Conservation (phyloP, 2,888 invertebrate species). For the Lottia scabra region DNA sequence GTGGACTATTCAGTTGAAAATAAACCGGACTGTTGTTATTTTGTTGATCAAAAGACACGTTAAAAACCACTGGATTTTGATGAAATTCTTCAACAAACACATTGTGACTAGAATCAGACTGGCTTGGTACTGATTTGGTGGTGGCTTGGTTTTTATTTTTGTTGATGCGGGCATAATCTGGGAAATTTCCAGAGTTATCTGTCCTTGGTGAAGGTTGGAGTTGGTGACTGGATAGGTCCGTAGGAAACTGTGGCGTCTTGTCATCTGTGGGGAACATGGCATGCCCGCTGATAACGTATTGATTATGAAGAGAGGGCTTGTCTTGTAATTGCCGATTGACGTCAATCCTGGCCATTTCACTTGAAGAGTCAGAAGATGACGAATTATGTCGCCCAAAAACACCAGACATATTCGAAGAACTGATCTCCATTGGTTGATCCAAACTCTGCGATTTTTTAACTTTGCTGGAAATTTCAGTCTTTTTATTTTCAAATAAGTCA, state of each 20-base stretch:
- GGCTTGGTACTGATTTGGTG: constrained; percentile 30
- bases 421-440: neutral
- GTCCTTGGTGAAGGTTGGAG: neutral
- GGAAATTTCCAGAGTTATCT: constrained; percentile 5
- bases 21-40: constrained; percentile 26
- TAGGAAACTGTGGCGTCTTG: neutral
- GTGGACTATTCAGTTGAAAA: constrained; percentile 13
- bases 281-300: neutral
- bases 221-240: neutral
- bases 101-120: constrained; percentile 25
- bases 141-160: constrained; percentile 3
- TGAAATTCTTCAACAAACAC: constrained; percentile 23
- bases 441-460: constrained; percentile 3
- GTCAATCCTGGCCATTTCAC: neutral
- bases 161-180: constrained; percentile 15
- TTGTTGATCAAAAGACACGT: constrained; percentile 21
- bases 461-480: neutral
- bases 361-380: neutral
- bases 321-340: neutral
- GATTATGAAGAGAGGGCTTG: neutral
- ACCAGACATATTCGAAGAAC: neutral
- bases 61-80: constrained; percentile 16
- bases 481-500: constrained; percentile 10
- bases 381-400: neutral
- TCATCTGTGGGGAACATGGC: neutral